phyloP scores from a whole-genome alignment of 2,797 vertebrate genomes.

The Neosilurus mollespiculum region DNA sequence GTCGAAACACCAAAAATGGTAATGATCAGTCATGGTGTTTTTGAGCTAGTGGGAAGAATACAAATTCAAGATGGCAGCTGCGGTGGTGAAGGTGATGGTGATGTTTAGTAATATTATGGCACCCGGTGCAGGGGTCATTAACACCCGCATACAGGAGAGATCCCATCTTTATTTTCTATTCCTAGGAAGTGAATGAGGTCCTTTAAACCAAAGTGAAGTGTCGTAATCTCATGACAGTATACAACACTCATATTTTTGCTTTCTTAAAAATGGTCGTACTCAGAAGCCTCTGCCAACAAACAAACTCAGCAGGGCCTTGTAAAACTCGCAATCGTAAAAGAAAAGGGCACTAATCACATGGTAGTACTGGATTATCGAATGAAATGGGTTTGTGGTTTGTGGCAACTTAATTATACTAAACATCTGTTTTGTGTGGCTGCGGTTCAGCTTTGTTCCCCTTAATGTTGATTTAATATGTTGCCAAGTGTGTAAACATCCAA shows the following conservation, averaged over 20 bases:
- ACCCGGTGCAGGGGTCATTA: too few species aligned
- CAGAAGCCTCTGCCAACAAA: constrained; percentile 19
- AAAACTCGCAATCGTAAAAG: constrained; percentile 29
- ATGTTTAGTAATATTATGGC: too few species aligned
- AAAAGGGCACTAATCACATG: constrained; percentile 42
- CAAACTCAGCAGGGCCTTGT: constrained; percentile 16
- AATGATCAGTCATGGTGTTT: too few species aligned
- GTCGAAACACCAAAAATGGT: too few species aligned
- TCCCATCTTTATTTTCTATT: too few species aligned
- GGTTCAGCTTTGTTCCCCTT: constrained; percentile 34
- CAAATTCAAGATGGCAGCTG: too few species aligned
- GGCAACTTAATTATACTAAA: constrained; percentile 32
- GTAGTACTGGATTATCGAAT: constrained; percentile 37
- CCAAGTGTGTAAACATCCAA: constrained; percentile 25
- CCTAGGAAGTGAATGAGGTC: too few species aligned
- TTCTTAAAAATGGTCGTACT: neutral
- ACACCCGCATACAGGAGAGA: too few species aligned
- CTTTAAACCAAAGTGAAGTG: neutral
- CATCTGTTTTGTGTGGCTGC: constrained; percentile 35
- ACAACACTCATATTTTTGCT: neutral
- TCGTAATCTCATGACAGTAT: neutral
- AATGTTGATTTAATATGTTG: constrained; percentile 33
- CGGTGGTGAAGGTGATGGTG: too few species aligned
- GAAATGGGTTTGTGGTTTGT: constrained; percentile 38
- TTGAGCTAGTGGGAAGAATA: too few species aligned